Conservation (phyloP, 2,797 vertebrate species). For the Premnoplex brunnescens region DNA sequence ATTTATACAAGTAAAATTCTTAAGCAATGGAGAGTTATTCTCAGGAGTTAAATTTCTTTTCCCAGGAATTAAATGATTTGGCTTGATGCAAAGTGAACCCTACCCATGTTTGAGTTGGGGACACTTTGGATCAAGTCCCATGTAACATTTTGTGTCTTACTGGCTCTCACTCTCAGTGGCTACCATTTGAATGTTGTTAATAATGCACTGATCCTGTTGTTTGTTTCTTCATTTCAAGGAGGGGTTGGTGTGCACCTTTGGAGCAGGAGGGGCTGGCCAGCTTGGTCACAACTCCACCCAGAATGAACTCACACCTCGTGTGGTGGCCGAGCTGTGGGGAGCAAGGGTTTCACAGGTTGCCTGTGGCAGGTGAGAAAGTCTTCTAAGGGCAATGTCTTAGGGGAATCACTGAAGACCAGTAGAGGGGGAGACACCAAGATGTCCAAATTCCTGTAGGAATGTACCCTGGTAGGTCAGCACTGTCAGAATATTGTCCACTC, state of each 20-base stretch:
- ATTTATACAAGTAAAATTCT: background rate
- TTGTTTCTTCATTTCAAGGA: slow-evolving; percentile 67
- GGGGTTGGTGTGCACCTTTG: slow-evolving; percentile 85
- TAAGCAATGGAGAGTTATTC: background rate
- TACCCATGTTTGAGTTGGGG: background rate
- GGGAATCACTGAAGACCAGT: background rate
- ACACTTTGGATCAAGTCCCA: background rate
- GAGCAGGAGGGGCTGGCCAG: slow-evolving; percentile 83
- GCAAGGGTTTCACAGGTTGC: slow-evolving; percentile 77
- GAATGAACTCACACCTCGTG: slow-evolving; percentile 77
- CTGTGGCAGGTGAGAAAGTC: slow-evolving; percentile 82
- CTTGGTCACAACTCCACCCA: slow-evolving; percentile 85
- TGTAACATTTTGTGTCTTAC: background rate
- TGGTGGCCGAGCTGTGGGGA: slow-evolving; percentile 81
- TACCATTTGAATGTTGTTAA: background rate
- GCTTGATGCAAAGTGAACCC: background rate
- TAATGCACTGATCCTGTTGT: background rate
- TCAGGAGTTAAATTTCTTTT: background rate
- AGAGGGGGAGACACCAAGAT: background rate
- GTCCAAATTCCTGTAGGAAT: background rate
- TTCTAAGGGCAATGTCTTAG: background rate
- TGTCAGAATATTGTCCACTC: background rate
- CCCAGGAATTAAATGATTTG: background rate
- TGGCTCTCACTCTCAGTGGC: background rate
- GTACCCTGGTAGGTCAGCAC: background rate